Evolutionary conservation across 2,888 invertebrate genomes (phyloP).

Genomic region (Zygaena filipendulae): DNA sequence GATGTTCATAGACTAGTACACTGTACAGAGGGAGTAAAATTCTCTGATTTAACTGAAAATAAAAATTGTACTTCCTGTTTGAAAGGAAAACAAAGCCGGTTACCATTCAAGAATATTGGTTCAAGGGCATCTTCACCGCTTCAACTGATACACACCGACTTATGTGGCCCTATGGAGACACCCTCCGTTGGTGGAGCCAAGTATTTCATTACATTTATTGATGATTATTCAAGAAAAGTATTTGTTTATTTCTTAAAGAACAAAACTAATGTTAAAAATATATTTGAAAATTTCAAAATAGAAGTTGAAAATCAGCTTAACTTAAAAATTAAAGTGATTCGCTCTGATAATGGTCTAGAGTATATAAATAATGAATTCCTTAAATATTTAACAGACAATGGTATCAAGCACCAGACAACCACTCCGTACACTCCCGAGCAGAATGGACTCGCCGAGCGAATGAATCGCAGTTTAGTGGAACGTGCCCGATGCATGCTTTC

Average conservation of each 20-base stretch:
- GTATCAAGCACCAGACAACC: conserved; percentile 23
- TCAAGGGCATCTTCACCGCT: conserved; percentile 10
- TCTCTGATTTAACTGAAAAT: conserved; percentile 1
- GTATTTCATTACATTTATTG: conserved; percentile 17
- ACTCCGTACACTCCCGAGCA: conserved; percentile 24
- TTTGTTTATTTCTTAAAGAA: conserved; percentile 14
- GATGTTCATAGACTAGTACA: conserved; percentile 10
- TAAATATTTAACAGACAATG: conserved; percentile 12
- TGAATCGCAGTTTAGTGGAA: conserved; percentile 10
- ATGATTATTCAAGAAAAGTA: conserved; percentile 12
- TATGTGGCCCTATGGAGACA: conserved; percentile 19
- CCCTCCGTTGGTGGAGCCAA: conserved; percentile 15
- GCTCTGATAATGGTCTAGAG: conserved; percentile 12
- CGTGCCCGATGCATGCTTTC: conserved; percentile 15
- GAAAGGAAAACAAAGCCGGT: conserved; percentile 16
- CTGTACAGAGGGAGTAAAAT: conserved; percentile 7
- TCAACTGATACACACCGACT: conserved; percentile 16
- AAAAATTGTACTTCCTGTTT: conserved; percentile 13
- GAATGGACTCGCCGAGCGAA: conserved; percentile 18
- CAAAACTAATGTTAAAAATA: conserved; percentile 10
- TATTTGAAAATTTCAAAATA: conserved; percentile 19
- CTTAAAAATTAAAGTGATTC: conserved; percentile 18
- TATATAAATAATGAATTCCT: conserved; percentile 10
- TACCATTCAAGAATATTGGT: conserved; percentile 15
- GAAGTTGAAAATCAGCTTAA: conserved; percentile 22